Evolutionary conservation across 2,888 invertebrate species (phyloP).

Genomic region (Coelopa pilipes): DNA sequence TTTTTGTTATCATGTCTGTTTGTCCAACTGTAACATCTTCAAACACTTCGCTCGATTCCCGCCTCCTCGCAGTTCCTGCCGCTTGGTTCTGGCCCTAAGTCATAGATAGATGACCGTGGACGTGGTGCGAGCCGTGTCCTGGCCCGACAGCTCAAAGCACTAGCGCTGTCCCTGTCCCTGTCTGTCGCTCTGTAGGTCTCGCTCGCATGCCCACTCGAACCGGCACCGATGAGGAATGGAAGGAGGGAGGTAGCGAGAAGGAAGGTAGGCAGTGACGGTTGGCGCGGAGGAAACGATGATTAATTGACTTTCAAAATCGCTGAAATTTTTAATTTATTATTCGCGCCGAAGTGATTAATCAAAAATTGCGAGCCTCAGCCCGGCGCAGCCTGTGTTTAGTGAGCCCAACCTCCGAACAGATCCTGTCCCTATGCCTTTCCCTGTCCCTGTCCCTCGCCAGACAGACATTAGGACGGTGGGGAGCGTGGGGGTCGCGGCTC

Average conservation of each 20-base stretch:
- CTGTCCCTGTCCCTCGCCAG: too few species aligned
- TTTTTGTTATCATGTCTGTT: slow-evolving; percentile 23
- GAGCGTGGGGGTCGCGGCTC: neutral
- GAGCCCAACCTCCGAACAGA: neutral
- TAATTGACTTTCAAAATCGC: slow-evolving; percentile 67
- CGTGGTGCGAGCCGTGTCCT: neutral
- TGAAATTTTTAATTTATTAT: slow-evolving; percentile 68
- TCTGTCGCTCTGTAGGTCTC: neutral
- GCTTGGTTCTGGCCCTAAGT: slow-evolving; percentile 4
- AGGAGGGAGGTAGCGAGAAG: too few species aligned
- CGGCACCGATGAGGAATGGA: neutral
- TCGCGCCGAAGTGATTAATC: slow-evolving; percentile 65
- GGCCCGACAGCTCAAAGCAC: neutral
- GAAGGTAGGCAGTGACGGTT: neutral
- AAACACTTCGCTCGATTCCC: slow-evolving; percentile 7
- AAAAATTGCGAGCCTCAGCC: slow-evolving; percentile 41
- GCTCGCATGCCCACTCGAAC: slow-evolving; percentile 10
- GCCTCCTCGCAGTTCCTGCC: neutral
- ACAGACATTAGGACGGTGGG: neutral
- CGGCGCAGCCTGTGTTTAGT: slow-evolving; percentile 32
- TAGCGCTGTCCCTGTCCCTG: neutral
- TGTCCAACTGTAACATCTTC: slow-evolving; percentile 23
- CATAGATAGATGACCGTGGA: neutral
- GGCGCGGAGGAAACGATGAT: slow-evolving; percentile 56
- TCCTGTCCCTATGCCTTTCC: too few species aligned